Evolutionary conservation across 2,797 vertebrate genomes (phyloP).

Genomic region (Pseudochirops cupreus): DNA sequence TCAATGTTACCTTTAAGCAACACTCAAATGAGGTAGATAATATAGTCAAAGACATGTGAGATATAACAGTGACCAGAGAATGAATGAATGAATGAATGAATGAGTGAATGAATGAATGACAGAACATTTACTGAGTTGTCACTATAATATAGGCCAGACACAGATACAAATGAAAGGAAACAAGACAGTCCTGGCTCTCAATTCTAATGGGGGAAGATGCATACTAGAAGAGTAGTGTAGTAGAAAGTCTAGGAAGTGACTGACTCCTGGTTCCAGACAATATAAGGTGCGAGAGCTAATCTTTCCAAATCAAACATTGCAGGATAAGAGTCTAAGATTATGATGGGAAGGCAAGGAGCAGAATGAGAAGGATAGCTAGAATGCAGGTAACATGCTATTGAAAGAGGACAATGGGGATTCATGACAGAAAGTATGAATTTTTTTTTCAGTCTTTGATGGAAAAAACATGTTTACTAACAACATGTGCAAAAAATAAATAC

Average conservation of each 20-base stretch:
- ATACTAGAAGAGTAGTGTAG: background rate
- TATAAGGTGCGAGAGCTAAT: background rate
- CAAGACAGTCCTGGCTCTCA: background rate
- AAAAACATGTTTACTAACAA: background rate
- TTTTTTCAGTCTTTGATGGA: background rate
- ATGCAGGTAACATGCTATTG: background rate
- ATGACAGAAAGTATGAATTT: background rate
- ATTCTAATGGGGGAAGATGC: background rate
- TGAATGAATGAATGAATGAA: background rate
- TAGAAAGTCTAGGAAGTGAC: background rate
- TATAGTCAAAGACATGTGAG: background rate
- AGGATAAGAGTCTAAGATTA: background rate
- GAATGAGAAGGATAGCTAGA: background rate
- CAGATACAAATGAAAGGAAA: background rate
- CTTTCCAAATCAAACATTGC: background rate
- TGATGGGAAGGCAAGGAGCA: background rate
- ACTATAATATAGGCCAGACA: background rate
- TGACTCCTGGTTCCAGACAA: background rate
- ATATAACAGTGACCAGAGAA: constrained; percentile 28
- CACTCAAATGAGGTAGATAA: constrained; percentile 22
- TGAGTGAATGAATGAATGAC: background rate
- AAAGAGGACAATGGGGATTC: background rate
- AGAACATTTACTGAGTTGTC: background rate
- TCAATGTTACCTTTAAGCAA: constrained; percentile 61
- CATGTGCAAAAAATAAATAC: background rate